phyloP scores from a whole-genome alignment of 2,888 invertebrate genomes.

The Automeris io region DNA sequence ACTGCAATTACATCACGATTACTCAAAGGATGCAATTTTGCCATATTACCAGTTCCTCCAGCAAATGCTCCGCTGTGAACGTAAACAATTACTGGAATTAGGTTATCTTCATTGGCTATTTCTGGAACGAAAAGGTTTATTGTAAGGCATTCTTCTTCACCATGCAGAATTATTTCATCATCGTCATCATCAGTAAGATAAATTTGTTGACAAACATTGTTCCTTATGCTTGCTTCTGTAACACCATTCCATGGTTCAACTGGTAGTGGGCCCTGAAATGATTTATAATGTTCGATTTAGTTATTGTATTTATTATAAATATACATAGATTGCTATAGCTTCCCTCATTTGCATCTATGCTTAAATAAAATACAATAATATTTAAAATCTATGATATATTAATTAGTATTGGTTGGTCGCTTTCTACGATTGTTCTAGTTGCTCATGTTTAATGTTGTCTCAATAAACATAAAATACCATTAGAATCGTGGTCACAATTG shows the following conservation, averaged over 20 bases:
- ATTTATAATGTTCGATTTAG: background rate
- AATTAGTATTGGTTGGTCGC: no score
- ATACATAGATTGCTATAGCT: no score
- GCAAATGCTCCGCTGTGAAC: constrained; percentile 63
- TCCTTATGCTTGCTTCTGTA: constrained; percentile 30
- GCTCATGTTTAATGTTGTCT: no score
- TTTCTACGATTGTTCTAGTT: no score
- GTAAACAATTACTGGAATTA: constrained; percentile 56
- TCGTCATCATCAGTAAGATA: constrained; percentile 38
- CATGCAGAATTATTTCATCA: constrained; percentile 38
- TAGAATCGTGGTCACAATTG: no score
- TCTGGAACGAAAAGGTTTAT: constrained; percentile 50
- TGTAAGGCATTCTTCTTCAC: constrained; percentile 52
- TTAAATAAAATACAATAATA: no score
- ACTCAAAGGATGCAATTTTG: constrained; percentile 77
- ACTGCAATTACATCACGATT: constrained; percentile 81
- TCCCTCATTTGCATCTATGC: no score
- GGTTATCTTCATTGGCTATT: constrained; percentile 42
- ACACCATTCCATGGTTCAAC: constrained; percentile 44
- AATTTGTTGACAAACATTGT: constrained; percentile 47
- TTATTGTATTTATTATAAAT: background rate
- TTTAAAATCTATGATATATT: no score
- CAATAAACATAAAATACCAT: no score
- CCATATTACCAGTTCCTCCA: constrained; percentile 59
- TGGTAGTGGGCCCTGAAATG: constrained; percentile 56